Evolutionary conservation across 2,797 vertebrate species (phyloP).

Genomic region (Picus viridis): DNA sequence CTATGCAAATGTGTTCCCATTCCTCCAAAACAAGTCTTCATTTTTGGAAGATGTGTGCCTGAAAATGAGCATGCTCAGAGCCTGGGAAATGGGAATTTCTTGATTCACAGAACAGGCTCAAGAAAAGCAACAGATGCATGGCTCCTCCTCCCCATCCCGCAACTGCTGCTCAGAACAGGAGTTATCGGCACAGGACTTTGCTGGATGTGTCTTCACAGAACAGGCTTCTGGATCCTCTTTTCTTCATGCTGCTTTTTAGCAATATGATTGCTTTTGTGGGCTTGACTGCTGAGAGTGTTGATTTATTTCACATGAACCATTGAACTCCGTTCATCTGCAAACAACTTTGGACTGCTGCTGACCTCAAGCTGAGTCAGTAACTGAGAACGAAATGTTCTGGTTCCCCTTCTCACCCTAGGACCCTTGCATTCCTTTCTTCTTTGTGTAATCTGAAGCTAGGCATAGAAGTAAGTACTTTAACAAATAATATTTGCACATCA

Average conservation of each 20-base stretch:
- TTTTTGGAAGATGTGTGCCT: not conserved
- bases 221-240: not conserved
- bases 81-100: not conserved
- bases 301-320: not conserved
- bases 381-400: not conserved
- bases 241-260: not conserved
- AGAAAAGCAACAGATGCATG: not conserved
- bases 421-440: not conserved
- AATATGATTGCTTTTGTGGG: not conserved
- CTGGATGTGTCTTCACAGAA: not conserved
- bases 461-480: not conserved
- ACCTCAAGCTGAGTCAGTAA: constrained; percentile 18
- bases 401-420: not conserved
- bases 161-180: not conserved
- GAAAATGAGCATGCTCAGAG: not conserved
- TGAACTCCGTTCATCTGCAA: not conserved
- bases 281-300: not conserved
- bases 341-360: not conserved
- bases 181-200: not conserved
- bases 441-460: not conserved
- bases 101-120: not conserved
- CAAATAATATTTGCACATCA: not conserved
- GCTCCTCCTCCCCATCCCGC: not conserved
- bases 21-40: not conserved
- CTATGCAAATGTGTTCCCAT: not conserved